Percentiles rank a stretch among this genome's conserved stretches.
Evolutionary conservation across 2,797 vertebrate genomes (phyloP).

Genomic region (Sebastes dallii): DNA sequence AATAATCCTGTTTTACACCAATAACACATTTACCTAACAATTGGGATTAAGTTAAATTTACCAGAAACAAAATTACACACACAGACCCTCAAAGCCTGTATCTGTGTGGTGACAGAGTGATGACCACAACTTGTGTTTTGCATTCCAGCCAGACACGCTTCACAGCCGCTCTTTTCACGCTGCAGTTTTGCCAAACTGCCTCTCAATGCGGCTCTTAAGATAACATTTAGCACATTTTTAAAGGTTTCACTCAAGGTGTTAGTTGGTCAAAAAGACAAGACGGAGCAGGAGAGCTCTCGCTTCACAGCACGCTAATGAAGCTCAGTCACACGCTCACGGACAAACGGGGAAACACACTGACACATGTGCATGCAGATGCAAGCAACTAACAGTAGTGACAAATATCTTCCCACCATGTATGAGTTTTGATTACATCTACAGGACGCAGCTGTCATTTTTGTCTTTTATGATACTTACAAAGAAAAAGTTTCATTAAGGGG

Average conservation of each 20-base stretch:
- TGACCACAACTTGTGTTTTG: slow-evolving; percentile 69
- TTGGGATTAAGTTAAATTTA: slow-evolving; percentile 1
- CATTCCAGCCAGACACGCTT: slow-evolving; percentile 71
- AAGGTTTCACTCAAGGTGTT: slow-evolving; percentile 52
- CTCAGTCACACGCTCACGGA: slow-evolving; percentile 35
- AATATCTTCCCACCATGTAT: neutral
- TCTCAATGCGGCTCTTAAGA: slow-evolving; percentile 66
- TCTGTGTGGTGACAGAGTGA: slow-evolving; percentile 63
- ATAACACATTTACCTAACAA: neutral
- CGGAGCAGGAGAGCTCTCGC: slow-evolving; percentile 63
- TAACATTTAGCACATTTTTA: slow-evolving; percentile 58
- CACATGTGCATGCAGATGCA: neutral
- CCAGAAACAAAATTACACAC: neutral
- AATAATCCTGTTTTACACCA: neutral
- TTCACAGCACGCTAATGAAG: slow-evolving; percentile 52
- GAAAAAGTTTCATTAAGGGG: neutral
- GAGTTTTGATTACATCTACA: slow-evolving; percentile 8
- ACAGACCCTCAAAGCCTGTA: slow-evolving; percentile 9
- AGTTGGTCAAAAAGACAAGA: slow-evolving; percentile 59
- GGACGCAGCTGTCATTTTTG: neutral
- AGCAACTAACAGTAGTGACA: neutral
- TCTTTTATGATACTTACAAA: slow-evolving; percentile 16
- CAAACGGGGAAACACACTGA: slow-evolving; percentile 12
- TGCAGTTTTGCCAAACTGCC: slow-evolving; percentile 58
- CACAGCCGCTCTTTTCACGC: slow-evolving; percentile 62